phyloP scores from a whole-genome alignment of 2,888 invertebrate species.

The Ditula angustiorana region DNA sequence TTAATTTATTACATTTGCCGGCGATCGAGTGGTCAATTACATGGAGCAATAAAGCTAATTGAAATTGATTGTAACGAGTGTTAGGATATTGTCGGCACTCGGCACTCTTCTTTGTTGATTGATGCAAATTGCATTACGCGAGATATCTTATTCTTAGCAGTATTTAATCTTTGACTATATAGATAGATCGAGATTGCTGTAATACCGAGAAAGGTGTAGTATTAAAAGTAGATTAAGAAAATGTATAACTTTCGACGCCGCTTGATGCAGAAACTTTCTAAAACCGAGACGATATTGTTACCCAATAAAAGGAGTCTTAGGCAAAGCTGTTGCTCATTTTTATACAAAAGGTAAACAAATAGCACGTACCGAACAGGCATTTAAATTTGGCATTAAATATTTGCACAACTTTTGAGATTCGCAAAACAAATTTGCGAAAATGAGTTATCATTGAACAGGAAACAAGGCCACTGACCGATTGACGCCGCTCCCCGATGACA shows the following conservation, averaged over 20 bases:
- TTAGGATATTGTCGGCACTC: constrained; percentile 12
- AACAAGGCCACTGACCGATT: constrained; percentile 69
- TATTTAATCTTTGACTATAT: constrained; percentile 17
- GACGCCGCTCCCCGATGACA: constrained; percentile 39
- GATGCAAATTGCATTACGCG: constrained; percentile 23
- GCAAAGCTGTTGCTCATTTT: too few relatives aligned
- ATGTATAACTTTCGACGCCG: neutral
- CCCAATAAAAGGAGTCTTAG: neutral
- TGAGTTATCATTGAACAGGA: constrained; percentile 59
- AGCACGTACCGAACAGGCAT: neutral
- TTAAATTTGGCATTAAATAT: neutral
- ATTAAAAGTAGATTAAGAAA: constrained; percentile 27
- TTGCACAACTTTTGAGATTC: constrained; percentile 38
- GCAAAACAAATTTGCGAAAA: constrained; percentile 35
- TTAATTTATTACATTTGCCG: constrained; percentile 9
- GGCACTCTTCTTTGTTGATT: constrained; percentile 13
- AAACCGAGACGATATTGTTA: neutral
- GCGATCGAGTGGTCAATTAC: constrained; percentile 21
- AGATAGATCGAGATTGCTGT: constrained; percentile 7
- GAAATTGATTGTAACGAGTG: constrained; percentile 28
- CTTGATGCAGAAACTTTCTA: constrained; percentile 15
- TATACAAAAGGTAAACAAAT: neutral
- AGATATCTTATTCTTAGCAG: constrained; percentile 22
- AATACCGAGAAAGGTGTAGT: constrained; percentile 1
- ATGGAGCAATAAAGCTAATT: constrained; percentile 31